Evolutionary conservation across 2,113 vertebrate species (phyloP).

Genomic region (Sardina pilchardus): DNA sequence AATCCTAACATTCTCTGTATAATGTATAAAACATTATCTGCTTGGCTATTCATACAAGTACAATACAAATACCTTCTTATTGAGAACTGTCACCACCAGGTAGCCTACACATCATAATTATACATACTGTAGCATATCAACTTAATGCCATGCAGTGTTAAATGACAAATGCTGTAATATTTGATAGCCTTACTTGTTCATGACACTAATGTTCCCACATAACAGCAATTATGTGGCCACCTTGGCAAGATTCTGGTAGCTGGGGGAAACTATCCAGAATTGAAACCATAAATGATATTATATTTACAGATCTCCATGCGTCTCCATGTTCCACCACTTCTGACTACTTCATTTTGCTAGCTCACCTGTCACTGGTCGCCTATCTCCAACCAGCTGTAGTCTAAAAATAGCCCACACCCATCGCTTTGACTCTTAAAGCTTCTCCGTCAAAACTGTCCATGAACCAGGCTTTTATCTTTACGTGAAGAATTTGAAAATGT

Average conservation of each 20-base stretch:
- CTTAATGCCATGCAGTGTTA: not conserved
- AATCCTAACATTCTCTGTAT: not conserved
- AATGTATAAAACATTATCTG: not conserved
- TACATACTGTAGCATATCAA: not conserved
- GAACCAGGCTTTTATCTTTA: not conserved
- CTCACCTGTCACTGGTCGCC: not conserved
- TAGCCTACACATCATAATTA: not conserved
- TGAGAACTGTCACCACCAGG: not conserved
- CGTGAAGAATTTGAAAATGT: not conserved
- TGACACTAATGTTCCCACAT: not conserved
- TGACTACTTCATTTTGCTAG: not conserved
- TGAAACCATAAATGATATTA: not conserved
- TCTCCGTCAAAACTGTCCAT: not conserved
- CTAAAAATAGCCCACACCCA: constrained; percentile 5
- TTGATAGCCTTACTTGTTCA: not conserved
- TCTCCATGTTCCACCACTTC: not conserved
- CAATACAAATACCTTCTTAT: not conserved
- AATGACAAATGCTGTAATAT: not conserved
- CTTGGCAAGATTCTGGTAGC: not conserved
- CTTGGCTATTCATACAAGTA: no score
- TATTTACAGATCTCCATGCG: not conserved
- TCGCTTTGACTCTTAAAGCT: not conserved
- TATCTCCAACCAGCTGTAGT: constrained; percentile 8
- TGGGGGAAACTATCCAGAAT: not conserved
- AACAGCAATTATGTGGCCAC: not conserved